Evolutionary conservation across 2,113 vertebrate species (phyloP).

Genomic region (Hiodon alosoides): DNA sequence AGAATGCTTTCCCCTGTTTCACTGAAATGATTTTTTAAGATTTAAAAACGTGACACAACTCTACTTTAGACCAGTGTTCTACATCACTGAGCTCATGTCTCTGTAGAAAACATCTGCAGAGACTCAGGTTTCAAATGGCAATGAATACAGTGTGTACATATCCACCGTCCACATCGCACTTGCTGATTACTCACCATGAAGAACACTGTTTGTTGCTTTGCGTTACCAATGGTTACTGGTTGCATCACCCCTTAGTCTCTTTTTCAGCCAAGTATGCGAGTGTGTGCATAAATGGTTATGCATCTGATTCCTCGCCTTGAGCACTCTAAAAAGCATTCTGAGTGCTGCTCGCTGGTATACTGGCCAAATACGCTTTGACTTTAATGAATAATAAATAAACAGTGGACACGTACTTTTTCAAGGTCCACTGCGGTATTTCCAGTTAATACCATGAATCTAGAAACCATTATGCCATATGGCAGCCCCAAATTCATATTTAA

Average conservation of each 20-base stretch:
- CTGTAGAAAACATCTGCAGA: conserved; percentile 31
- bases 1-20: background rate
- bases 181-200: conserved; percentile 44
- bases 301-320: background rate
- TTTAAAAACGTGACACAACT: background rate
- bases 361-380: no score
- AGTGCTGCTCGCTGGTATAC: no score
- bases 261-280: conserved; percentile 28
- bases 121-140: background rate
- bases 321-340: no score
- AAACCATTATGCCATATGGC: background rate
- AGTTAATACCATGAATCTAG: background rate
- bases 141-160: background rate
- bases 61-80: no score
- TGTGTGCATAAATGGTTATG: background rate
- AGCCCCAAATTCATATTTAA: background rate
- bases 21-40: background rate
- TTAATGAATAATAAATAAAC: no score
- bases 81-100: conserved; percentile 2
- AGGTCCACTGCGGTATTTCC: no score
- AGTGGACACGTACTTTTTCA: no score
- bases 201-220: conserved; percentile 46
- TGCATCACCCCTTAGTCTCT: conserved; percentile 29
- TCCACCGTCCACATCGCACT: conserved; percentile 20
- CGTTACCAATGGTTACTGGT: conserved; percentile 46